These are phyloP conservation scores for Leguminivora glycinivorella DNA, from an alignment of 1,140 invertebrate genomes.

Conservation along the genomic window DNA sequence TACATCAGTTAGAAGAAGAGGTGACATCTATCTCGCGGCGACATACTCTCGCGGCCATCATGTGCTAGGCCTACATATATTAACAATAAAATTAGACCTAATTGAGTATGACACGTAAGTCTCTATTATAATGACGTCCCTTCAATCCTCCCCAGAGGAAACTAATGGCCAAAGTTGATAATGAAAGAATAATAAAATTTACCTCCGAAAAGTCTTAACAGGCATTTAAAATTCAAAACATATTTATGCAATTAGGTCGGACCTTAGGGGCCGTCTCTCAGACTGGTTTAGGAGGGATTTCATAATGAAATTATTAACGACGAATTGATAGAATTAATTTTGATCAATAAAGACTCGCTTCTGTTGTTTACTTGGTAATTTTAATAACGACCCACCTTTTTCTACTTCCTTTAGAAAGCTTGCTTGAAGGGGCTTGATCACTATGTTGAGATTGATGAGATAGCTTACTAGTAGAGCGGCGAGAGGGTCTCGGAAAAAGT, in stretches of 20 bases:
- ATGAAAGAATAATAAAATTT: conserved; percentile 33
- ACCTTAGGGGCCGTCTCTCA: conserved; percentile 13
- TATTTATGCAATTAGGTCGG: conserved; percentile 34
- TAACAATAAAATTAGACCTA: background rate
- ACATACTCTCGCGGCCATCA: too few species aligned
- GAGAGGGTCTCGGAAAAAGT: too few species aligned
- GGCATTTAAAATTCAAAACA: conserved; percentile 38
- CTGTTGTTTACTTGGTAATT: background rate
- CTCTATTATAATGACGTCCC: conserved; percentile 9
- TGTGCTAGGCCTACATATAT: too few species aligned
- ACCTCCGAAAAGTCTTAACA: conserved; percentile 21
- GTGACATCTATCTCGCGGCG: too few species aligned
- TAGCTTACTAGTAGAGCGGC: too few species aligned
- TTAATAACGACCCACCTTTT: background rate
- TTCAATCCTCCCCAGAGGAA: background rate
- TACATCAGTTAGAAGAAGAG: too few species aligned
- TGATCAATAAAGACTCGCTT: background rate
- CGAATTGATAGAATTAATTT: conserved; percentile 23
- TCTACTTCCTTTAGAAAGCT: too few species aligned
- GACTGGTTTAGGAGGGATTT: conserved; percentile 15
- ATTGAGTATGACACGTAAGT: background rate
- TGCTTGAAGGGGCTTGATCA: too few species aligned
- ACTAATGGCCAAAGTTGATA: conserved; percentile 28
- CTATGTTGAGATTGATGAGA: too few species aligned
- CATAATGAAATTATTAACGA: conserved; percentile 26